These are phyloP conservation scores for Synodontis membranacea DNA, from an alignment of 2,113 vertebrate species.

Conservation along the genomic window DNA sequence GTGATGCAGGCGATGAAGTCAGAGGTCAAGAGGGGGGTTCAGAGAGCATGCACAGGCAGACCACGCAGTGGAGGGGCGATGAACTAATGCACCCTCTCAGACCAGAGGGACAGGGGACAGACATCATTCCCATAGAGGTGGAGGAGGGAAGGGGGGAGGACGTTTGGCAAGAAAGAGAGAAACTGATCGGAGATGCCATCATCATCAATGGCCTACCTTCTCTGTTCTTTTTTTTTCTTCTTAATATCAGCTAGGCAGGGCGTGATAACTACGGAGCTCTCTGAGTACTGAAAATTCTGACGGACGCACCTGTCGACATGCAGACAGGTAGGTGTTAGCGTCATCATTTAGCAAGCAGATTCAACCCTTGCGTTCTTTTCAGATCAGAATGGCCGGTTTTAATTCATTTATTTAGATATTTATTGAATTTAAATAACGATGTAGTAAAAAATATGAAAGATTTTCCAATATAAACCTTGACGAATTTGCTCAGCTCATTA, in stretches of 20 bases:
- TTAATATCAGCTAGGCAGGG: slow-evolving; percentile 79
- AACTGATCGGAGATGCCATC: slow-evolving; percentile 72
- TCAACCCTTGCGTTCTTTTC: slow-evolving; percentile 22
- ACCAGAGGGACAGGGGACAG: slow-evolving; percentile 72
- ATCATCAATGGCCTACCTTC: slow-evolving; percentile 76
- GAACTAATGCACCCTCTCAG: slow-evolving; percentile 70
- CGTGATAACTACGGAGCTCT: slow-evolving; percentile 76
- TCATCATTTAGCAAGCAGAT: slow-evolving; percentile 26
- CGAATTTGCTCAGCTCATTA: too few relatives aligned
- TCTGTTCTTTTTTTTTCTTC: slow-evolving; percentile 78
- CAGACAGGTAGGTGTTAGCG: slow-evolving; percentile 76
- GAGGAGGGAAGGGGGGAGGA: slow-evolving; percentile 34
- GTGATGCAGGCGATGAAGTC: slow-evolving; percentile 25
- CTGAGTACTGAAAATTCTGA: slow-evolving; percentile 76
- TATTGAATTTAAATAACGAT: not conserved
- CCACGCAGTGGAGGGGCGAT: slow-evolving; percentile 66
- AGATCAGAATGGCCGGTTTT: not conserved
- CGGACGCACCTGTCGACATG: slow-evolving; percentile 82
- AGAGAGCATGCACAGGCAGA: slow-evolving; percentile 77
- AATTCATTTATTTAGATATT: too few relatives aligned
- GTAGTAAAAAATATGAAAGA: not conserved
- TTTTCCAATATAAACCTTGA: not conserved
- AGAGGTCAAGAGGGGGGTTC: slow-evolving; percentile 56
- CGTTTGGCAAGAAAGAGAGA: slow-evolving; percentile 53
- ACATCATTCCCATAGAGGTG: slow-evolving; percentile 68